phyloP scores from a whole-genome alignment of 2,888 invertebrate species.

The Brenthis ino region DNA sequence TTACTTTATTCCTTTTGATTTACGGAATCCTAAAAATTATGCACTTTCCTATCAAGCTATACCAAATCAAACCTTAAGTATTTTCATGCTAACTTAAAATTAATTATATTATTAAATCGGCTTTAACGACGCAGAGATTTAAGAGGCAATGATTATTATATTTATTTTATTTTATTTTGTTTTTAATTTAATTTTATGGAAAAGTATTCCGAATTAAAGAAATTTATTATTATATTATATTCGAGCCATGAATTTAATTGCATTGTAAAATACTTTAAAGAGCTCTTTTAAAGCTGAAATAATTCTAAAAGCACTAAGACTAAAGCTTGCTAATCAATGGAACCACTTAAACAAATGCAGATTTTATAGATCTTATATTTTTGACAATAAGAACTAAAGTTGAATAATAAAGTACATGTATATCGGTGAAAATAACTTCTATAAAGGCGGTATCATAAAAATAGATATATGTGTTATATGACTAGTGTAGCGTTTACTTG shows the following conservation, averaged over 20 bases:
- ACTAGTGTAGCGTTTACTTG: slow-evolving; percentile 52
- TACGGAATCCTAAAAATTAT: background rate
- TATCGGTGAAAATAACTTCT: slow-evolving; percentile 48
- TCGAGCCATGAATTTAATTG: slow-evolving; percentile 35
- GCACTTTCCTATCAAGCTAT: background rate
- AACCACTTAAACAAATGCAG: slow-evolving; percentile 41
- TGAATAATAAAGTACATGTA: slow-evolving; percentile 26
- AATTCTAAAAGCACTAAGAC: slow-evolving; percentile 49
- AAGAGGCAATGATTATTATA: background rate
- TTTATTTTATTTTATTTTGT: too few relatives aligned
- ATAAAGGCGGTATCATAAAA: slow-evolving; percentile 65
- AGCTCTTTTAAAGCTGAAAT: slow-evolving; percentile 49
- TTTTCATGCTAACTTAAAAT: slow-evolving; percentile 2
- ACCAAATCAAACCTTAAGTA: background rate
- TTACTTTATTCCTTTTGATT: too few relatives aligned
- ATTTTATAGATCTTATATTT: slow-evolving; percentile 37
- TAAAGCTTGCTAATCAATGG: slow-evolving; percentile 56
- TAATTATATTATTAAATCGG: background rate
- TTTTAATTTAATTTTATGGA: too few relatives aligned
- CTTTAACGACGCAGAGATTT: slow-evolving; percentile 1
- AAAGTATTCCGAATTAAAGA: too few relatives aligned
- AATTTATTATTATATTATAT: background rate
- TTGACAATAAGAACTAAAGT: slow-evolving; percentile 42
- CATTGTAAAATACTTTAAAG: slow-evolving; percentile 14
- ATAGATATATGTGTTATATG: slow-evolving; percentile 51